Base-by-base conservation (phyloP, 2,888 invertebrate species). In the Syritta pipiens region DNA sequence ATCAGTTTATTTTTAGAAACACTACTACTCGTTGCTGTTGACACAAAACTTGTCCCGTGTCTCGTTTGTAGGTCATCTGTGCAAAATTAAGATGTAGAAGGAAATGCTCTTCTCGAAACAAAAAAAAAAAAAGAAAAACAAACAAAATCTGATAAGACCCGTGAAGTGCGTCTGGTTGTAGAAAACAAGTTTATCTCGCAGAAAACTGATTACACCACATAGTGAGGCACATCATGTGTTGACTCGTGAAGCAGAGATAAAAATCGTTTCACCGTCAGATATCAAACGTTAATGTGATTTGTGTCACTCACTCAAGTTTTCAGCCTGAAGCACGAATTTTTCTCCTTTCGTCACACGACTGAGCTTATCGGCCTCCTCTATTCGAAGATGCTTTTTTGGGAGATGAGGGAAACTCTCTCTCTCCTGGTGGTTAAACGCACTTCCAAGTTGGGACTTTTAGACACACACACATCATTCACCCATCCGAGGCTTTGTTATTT, bases 41-140 rank as follows among this genome's bases (percentile, higher is more conserved):
- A n/a, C n/a, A n/a, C n/a, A n/a, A n/a, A n/a, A n/a, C n/a, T n/a
- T n/a, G n/a, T n/a, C n/a, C n/a, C n/a, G n/a, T n/a, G n/a, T n/a
- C n/a, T n/a, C n/a, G n/a, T n/a, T n/a, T n/a, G n/a, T 67, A 20
- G 74, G 67, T 59, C 74, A 59, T 59, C 42, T 46, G 59, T 7
- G 59, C 60, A 20, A 48, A 55, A 53, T 37, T 62, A n/a, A 12
- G 24, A 12, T 40, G 19, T 26, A 3, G 44, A 28, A 46, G 12
- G 6, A 19, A 40, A 55, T 37, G 6, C 9, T 5, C 7, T 37
- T 17, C 14, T 37, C 37, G n/a, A n/a, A n/a, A n/a, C n/a, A n/a
- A 9, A 22, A 46, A 46, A 35, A 26, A 17, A 28, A 32, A 57
- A 32, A n/a, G n/a, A n/a, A n/a, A n/a, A n/a, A n/a, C n/a, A n/a